Evolutionary conservation across 2,797 vertebrate species (phyloP), one percentile per base, ranked within the genome.

Genomic region (Ceyx erithaca): DNA sequence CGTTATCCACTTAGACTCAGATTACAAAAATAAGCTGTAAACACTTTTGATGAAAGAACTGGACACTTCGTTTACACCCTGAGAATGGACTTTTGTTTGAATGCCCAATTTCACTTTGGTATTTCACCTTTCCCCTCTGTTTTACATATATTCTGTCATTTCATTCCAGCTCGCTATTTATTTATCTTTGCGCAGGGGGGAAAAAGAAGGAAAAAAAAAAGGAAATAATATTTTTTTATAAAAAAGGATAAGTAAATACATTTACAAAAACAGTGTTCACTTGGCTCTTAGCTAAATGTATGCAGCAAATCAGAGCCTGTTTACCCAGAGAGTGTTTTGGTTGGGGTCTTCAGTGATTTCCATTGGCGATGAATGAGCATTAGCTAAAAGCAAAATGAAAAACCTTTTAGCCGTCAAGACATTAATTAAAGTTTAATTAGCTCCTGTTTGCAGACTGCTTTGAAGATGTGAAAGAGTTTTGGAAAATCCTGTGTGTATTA

Each of bases 1-100:
- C 85, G 75, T 93, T 96, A 96, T 72, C 96, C 95, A 95, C 93
- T 96, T 94, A 94, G 95, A 93, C 52, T 96, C 96, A 87, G 75
- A 33, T 97, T 96, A 95, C 96, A 96, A 95, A 97, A 96, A 95
- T 93, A 95, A 94, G 95, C 96, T 97, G 85, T 94, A 90, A 94
- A 96, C 95, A 94, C 92, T 95, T 94, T 40, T 95, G 92, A 97
- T 95, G 89, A 96, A 96, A 93, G 83, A 67, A 54, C 68, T 85
- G 94, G 97, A 92, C 92, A 92, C 96, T 95, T 96, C 75, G 87
- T 94, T 95, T 96, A 85, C 87, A 87, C 81, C 66, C 79, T 4
- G 43, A 95, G 91, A 94, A 95, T 61, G 84, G 79, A 89, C 92
- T 92, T 97, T 95, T 94, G 87, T 96, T 95, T 93, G 77, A 96